Conservation (phyloP, 2,797 vertebrate species). For the Meriones psammophilus region DNA sequence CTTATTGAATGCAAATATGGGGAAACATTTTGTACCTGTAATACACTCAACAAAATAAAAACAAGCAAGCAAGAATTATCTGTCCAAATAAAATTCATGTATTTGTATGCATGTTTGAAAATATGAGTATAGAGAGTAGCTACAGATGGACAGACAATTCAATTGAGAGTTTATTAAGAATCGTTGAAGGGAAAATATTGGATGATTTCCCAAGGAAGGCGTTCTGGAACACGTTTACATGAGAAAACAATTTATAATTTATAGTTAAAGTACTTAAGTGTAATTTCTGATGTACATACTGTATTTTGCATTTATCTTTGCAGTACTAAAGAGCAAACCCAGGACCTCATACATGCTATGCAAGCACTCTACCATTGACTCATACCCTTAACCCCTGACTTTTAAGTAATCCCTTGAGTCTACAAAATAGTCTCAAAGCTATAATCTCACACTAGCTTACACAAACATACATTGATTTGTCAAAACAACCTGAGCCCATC, state of each 20-base stretch:
- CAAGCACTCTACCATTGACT: background rate
- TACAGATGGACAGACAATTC: background rate
- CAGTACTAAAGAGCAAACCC: background rate
- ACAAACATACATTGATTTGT: conserved; percentile 10
- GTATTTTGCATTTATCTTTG: background rate
- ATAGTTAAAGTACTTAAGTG: conserved; percentile 7
- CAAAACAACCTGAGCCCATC: background rate
- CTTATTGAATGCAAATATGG: conserved; percentile 13
- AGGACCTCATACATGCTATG: background rate
- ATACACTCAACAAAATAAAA: background rate
- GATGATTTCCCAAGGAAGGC: background rate
- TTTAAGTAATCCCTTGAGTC: conserved; percentile 45
- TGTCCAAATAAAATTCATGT: conserved; percentile 52
- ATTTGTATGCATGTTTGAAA: background rate
- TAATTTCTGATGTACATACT: conserved; percentile 28
- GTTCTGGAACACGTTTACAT: conserved; percentile 33
- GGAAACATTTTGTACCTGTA: background rate
- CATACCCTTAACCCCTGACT: background rate
- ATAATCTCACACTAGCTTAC: conserved; percentile 43
- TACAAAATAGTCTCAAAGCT: conserved; percentile 52
- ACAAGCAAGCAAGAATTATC: conserved; percentile 3
- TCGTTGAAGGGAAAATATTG: background rate
- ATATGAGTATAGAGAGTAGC: background rate
- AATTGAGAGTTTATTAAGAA: conserved; percentile 39
- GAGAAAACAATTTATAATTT: conserved; percentile 53